Percentiles rank a stretch among this genome's conserved stretches.
Conservation (phyloP, 1,140 invertebrate species). For the Apis florea region DNA sequence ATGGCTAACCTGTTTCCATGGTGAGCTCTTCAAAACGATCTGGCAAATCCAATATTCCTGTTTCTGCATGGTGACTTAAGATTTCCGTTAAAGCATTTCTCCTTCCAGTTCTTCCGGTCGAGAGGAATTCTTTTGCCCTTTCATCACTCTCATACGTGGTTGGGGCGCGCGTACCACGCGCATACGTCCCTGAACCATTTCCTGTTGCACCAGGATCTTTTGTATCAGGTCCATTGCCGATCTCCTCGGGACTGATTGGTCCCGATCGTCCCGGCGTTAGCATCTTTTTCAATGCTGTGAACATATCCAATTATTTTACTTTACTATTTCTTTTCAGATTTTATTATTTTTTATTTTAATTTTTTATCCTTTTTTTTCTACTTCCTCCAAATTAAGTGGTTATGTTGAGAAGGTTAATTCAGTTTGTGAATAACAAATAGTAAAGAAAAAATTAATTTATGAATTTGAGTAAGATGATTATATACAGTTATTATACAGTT, state of each 20-base stretch:
- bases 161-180: conserved; percentile 51
- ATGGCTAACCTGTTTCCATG: conserved; percentile 74
- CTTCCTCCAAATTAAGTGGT: too few species aligned
- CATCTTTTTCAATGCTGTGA: conserved; percentile 73
- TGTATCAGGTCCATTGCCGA: conserved; percentile 62
- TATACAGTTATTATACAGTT: too few species aligned
- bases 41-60: conserved; percentile 86
- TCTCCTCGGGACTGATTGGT: conserved; percentile 76
- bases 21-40: conserved; percentile 84
- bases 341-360: not conserved
- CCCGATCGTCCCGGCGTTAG: conserved; percentile 72
- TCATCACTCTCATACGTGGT: conserved; percentile 70
- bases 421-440: too few species aligned
- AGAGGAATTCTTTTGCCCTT: conserved; percentile 85
- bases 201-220: conserved; percentile 9
- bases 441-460: too few species aligned
- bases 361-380: not conserved
- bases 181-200: conserved; percentile 59
- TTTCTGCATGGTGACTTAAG: conserved; percentile 83
- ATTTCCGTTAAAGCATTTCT: conserved; percentile 91
- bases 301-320: conserved; percentile 4
- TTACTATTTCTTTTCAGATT: not conserved
- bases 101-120: conserved; percentile 88
- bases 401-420: too few species aligned
- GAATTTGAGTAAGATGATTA: too few species aligned